Percentiles rank a stretch among this genome's conserved stretches.
Conservation (phyloP, 2,797 vertebrate species). For the Typhlichthys subterraneus region DNA sequence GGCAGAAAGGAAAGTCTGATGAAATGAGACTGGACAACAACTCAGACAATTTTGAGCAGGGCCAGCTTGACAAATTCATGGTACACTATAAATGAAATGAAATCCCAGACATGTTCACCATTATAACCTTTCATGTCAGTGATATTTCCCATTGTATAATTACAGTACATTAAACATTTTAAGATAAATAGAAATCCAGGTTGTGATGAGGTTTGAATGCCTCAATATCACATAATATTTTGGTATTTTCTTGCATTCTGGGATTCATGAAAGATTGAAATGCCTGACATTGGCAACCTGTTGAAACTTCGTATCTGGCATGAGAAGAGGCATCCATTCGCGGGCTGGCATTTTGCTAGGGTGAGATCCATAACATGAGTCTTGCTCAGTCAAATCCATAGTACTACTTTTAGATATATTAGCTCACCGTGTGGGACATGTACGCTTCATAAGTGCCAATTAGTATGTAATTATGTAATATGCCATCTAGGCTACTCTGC, state of each 20-base stretch:
- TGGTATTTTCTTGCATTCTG: conserved; percentile 6
- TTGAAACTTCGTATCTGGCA: conserved; percentile 94
- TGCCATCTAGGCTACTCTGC: conserved; percentile 82
- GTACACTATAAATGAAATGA: conserved; percentile 64
- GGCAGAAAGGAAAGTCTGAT: conserved; percentile 90
- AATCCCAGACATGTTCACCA: neutral
- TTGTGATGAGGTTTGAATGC: too few relatives aligned
- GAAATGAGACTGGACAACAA: conserved; percentile 92
- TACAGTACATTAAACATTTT: too few relatives aligned
- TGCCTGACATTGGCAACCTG: conserved; percentile 88
- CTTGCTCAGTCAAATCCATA: too few relatives aligned
- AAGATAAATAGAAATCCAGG: too few relatives aligned
- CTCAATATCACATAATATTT: neutral
- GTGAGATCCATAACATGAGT: conserved; percentile 68
- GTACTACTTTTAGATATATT: too few relatives aligned
- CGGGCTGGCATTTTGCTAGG: conserved; percentile 95
- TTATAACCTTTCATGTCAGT: neutral
- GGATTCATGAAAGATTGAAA: conserved; percentile 81
- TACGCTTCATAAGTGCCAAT: too few relatives aligned
- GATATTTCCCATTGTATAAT: neutral
- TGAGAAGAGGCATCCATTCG: conserved; percentile 88
- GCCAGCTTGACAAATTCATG: conserved; percentile 90
- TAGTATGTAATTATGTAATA: neutral
- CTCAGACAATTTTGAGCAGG: conserved; percentile 94
- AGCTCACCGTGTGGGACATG: too few relatives aligned